Evolutionary conservation across 2,797 vertebrate species (phyloP).

Genomic region (Eurystomus glaucurus): DNA sequence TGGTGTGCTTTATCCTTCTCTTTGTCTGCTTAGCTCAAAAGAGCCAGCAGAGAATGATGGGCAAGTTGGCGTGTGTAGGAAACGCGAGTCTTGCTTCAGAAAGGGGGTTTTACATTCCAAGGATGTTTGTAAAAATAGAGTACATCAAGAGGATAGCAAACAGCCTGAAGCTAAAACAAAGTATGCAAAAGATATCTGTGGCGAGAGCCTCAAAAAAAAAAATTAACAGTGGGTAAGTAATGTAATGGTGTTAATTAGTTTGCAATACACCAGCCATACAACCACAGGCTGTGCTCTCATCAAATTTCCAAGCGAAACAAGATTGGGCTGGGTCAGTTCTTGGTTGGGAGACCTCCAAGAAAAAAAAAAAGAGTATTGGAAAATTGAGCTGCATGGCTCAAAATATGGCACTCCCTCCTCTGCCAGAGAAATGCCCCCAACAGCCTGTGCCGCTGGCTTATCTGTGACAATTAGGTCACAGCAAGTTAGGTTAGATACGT

Average conservation of each 20-base stretch:
- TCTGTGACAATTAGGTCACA: neutral
- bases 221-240: conserved; percentile 1
- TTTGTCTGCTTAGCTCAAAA: neutral
- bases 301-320: conserved; percentile 9
- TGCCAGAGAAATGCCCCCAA: neutral
- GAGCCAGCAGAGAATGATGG: neutral
- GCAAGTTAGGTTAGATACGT: neutral
- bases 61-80: neutral
- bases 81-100: neutral
- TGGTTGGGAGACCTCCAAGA: neutral
- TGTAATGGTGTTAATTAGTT: conserved; percentile 60
- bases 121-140: conserved; percentile 1
- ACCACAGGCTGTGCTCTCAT: conserved; percentile 4
- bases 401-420: neutral
- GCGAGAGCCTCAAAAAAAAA: neutral
- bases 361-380: neutral
- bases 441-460: neutral
- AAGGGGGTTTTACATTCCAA: conserved; percentile 14
- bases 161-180: conserved; percentile 53
- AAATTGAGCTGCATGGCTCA: neutral
- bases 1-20: neutral
- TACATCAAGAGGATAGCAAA: conserved; percentile 3
- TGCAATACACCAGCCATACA: neutral
- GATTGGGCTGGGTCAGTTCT: neutral
- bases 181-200: conserved; percentile 28